Base-by-base conservation (phyloP, 1,140 invertebrate genomes). In the Drosophila watanabei region DNA sequence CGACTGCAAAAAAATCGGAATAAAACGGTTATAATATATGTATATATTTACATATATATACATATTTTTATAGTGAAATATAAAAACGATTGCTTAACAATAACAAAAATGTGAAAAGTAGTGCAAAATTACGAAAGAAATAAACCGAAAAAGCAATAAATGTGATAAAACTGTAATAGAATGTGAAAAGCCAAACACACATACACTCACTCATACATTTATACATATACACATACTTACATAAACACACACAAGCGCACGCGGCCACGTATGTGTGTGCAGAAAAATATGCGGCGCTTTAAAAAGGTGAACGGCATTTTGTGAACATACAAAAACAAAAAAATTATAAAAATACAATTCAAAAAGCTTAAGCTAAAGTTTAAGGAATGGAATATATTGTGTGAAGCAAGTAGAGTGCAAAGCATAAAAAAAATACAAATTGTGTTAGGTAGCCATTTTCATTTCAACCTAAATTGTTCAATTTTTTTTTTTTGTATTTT, bases 301-400 rank as follows among this genome's bases (percentile, higher is more conserved):
- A 90, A 90, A 86, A 90, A 90, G 86, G 86, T 90, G 86, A 90
- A 90, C 86, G 86, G 86, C 86, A 90, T 80, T 89, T 88, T 83
- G 84, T 88, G 57, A 62, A 69, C 43, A 60, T 73, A 75, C 20
- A 80, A 52, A 61, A 51, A 52, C 10, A 28, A 37, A 57, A 61
- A 32, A 57, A n/a, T 11, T 35, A 52, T 46, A 35, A 62, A 64
- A 52, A 58, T 59, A 79, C 13, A 68, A 51, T 48, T 76, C 20
- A 69, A 46, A 60, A 51, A 72, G 18, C 18, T 37, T 5, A 16
- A 58, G 51, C 11, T 32, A 11, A n/a, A 52, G 61, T 35, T 51
- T 48, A 57, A 49, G 14, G 32, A 72, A 45, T 18, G 8, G 2
- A 5, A 20, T 41, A 32, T 28, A 41, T 20, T 28, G 4, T 58